phyloP scores from a whole-genome alignment of 2,113 vertebrate genomes.

The Myrmophylax atrothorax region DNA sequence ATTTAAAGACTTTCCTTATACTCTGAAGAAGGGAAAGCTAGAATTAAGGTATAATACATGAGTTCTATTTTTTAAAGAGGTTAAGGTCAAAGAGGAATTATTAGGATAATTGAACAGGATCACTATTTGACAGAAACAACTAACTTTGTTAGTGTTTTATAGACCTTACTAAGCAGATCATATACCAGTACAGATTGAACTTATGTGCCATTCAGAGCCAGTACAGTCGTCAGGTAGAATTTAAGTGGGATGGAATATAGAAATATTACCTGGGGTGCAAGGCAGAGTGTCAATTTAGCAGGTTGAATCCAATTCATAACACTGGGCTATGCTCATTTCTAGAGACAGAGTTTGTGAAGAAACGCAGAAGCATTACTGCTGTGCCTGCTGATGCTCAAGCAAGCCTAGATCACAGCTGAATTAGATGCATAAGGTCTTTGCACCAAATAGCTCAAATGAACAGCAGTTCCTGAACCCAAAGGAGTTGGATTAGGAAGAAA shows the following conservation, averaged over 20 bases:
- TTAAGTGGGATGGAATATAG: neutral
- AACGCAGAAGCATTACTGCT: neutral
- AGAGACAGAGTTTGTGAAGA: neutral
- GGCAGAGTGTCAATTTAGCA: neutral
- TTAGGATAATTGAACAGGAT: conserved; percentile 22
- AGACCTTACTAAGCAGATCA: neutral
- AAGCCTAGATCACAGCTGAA: neutral
- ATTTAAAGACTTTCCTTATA: neutral
- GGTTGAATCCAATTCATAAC: neutral
- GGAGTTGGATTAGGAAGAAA: neutral
- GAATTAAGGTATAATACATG: neutral
- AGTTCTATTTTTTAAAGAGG: neutral
- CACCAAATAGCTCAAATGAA: neutral
- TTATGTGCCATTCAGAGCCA: neutral
- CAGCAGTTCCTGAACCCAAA: neutral
- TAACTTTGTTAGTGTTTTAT: neutral
- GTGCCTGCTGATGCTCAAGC: neutral
- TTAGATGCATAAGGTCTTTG: neutral
- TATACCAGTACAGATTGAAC: neutral
- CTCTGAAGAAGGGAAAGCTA: neutral
- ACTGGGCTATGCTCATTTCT: neutral
- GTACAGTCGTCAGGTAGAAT: neutral
- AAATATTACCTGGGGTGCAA: neutral
- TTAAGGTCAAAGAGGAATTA: conserved; percentile 7
- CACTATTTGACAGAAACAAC: neutral